These are phyloP conservation scores for Lithophane ornitopus DNA, from an alignment of 2,888 invertebrate genomes.

Conservation along the genomic window DNA sequence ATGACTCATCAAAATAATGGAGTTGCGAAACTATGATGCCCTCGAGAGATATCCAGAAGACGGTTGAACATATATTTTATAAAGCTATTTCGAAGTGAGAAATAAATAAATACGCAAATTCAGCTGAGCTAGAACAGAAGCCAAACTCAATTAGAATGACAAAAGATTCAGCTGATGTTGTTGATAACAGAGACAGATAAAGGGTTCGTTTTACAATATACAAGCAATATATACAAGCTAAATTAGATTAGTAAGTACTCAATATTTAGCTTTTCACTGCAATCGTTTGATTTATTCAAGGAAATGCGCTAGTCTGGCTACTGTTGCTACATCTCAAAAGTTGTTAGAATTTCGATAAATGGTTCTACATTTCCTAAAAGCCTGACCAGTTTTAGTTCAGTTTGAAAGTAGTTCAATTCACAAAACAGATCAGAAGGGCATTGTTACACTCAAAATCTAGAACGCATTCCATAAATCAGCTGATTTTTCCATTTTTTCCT, in stretches of 20 bases:
- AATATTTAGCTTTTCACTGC: neutral
- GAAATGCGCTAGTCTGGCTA: neutral
- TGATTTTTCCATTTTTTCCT: neutral
- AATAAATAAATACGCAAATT: neutral
- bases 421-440: neutral
- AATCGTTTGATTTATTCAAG: neutral
- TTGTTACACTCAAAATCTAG: neutral
- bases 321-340: conserved; percentile 3
- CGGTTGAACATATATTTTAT: conserved; percentile 9
- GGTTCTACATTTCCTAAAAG: conserved; percentile 25
- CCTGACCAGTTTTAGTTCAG: neutral
- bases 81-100: conserved; percentile 1
- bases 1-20: conserved; percentile 74
- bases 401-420: neutral
- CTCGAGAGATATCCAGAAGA: conserved; percentile 56
- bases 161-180: neutral
- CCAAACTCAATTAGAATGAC: neutral
- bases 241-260: neutral
- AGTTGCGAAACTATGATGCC: conserved; percentile 67
- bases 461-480: neutral
- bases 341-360: conserved; percentile 10
- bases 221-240: neutral
- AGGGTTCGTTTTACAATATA: neutral
- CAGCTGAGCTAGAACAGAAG: neutral
- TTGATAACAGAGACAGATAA: neutral